phyloP scores from a whole-genome alignment of 2,113 vertebrate species.

The Spea bombifrons region DNA sequence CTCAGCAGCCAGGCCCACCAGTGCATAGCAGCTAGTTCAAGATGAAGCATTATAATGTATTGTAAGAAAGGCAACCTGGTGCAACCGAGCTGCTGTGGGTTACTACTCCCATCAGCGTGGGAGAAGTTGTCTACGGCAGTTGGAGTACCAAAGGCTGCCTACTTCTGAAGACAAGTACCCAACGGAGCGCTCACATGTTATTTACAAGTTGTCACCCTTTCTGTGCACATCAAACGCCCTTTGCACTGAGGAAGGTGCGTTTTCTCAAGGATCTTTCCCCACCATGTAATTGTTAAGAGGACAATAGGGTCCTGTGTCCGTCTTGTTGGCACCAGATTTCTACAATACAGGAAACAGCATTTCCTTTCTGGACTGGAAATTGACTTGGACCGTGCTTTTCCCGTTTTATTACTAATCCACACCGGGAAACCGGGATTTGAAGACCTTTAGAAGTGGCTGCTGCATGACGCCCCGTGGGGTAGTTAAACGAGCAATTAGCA shows the following conservation, averaged over 20 bases:
- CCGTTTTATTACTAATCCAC: constrained; percentile 75
- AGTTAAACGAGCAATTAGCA: constrained; percentile 19
- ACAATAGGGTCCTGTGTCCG: constrained; percentile 75
- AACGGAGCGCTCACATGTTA: constrained; percentile 20
- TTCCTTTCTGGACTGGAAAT: constrained; percentile 78
- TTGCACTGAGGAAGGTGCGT: constrained; percentile 57
- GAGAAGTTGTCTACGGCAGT: background rate
- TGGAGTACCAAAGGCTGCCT: background rate
- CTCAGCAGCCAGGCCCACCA: too few species aligned
- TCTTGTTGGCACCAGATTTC: constrained; percentile 72
- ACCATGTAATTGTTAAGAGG: constrained; percentile 68
- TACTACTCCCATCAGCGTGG: background rate
- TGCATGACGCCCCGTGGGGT: constrained; percentile 23
- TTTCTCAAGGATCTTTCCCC: constrained; percentile 71
- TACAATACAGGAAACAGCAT: constrained; percentile 78
- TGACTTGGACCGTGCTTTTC: constrained; percentile 73
- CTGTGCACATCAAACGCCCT: constrained; percentile 65
- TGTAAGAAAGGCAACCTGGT: too few species aligned
- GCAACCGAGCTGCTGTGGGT: too few species aligned
- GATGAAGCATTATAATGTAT: too few species aligned
- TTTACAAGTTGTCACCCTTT: constrained; percentile 32
- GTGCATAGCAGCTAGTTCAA: too few species aligned
- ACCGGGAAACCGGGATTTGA: constrained; percentile 67
- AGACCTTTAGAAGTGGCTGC: constrained; percentile 37
- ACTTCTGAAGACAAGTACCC: background rate